Evolutionary conservation across 2,113 vertebrate species (phyloP).

Genomic region (Cichladusa arquata): DNA sequence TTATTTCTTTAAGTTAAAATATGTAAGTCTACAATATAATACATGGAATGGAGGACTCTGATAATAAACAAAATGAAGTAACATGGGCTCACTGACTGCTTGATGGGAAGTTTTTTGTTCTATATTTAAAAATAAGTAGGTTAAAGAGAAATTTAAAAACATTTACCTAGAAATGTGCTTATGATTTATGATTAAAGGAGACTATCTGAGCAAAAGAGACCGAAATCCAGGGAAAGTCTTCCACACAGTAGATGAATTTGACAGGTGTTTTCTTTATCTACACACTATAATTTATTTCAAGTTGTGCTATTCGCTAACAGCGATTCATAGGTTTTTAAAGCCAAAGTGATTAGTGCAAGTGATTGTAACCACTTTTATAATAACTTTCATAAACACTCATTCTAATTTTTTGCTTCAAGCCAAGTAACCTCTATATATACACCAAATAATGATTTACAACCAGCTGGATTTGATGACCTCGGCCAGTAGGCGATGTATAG

Average conservation of each 20-base stretch:
- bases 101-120: neutral
- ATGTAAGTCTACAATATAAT: neutral
- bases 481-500: rapidly evolving
- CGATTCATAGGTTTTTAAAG: neutral
- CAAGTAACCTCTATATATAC: neutral
- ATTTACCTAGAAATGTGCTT: neutral
- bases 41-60: neutral
- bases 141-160: neutral
- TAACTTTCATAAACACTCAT: neutral
- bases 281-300: neutral
- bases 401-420: neutral
- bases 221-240: neutral
- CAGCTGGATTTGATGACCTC: neutral
- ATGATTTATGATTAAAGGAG: neutral
- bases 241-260: neutral
- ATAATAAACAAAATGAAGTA: neutral
- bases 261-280: neutral
- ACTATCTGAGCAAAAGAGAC: neutral
- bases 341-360: neutral
- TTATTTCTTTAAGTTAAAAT: neutral
- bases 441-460: neutral
- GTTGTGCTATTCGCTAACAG: neutral
- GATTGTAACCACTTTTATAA: neutral
- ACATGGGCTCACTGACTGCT: neutral
- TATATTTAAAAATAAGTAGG: neutral